Base-by-base conservation (phyloP, 1,140 invertebrate species). In the Drosophila mojavensis region DNA sequence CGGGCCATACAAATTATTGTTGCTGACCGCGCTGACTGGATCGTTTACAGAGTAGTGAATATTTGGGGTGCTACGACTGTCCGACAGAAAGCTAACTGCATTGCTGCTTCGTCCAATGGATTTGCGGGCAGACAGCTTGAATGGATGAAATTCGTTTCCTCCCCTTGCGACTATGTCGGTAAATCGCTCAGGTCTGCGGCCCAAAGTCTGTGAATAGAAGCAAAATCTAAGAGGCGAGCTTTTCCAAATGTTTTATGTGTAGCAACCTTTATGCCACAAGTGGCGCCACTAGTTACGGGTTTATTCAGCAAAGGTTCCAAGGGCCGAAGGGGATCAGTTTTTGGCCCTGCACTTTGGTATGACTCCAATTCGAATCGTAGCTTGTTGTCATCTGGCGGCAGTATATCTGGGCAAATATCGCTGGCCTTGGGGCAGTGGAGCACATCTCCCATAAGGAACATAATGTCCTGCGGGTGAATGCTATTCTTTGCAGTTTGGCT, bases 401-500 rank as follows among this genome's bases (percentile, higher is more conserved):
- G 7, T 1, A 59, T 26, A 36, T 79, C 65, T 0, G 6, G 15
- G n/a, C 80, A 83, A 1, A 67, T 66, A 43, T 66, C 75, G 33
- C 56, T 64, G 26, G 63, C 39, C 26, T 39, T 67, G 10, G 80
- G 62, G 41, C 76, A 83, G 0, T 17, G 20, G 43, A 83, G 80
- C 0, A 62, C 56, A 30, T 83, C 75, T 5, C 80, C 80, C 76
- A 83, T 33, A 4, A 83, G 67, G 15, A 83, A 83, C 50, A 83
- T 65, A 3, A 83, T 79, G 26, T 83, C 80, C 36, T 66, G 55
- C 7, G 80, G 71, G 67, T 75, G 83, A 5, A 83, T 83, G 30
- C 76, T 79, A n/a, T 78, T 68, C 36, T 83, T 76, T 59, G 71
- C 48, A 15, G 58, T 55, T 4, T 43, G 51, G 0, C 13, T n/a